Evolutionary conservation across 1,140 invertebrate species (phyloP), one percentile per base, ranked within the genome.

Genomic region (Pogonomyrmex barbatus): DNA sequence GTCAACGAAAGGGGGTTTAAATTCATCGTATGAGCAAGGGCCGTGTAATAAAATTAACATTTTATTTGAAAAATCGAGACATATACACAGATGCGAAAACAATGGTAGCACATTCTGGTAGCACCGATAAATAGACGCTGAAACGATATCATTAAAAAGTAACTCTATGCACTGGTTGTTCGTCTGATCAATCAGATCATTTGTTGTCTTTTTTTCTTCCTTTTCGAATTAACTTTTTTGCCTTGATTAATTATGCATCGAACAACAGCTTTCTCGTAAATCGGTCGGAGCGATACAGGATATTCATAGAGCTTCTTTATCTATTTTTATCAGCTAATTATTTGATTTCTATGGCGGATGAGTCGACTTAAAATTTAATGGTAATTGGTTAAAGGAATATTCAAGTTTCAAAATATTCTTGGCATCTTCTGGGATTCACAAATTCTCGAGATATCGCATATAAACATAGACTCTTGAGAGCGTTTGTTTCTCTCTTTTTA

Each of bases 11-110:
- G 24, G 24, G 24, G 24, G 24, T 24, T 24, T 24, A 24, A 24
- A n/a, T n/a, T 24, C 30, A 81, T 8, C 14, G 9, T 52, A 24
- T 24, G 24, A 24, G 24, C 24, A 24, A 24, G 24, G 9, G 6
- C 2, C 3, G 10, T 83, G 67, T 91, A 92, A 90, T 92, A 93
- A 92, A 93, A 92, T 92, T 90, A 92, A 91, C 86, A 87, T 91
- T 94, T 94, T 93, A 93, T 94, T 93, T 90, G 88, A 91, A 92
- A 93, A 93, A 92, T 93, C 92, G 90, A 93, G 89, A 93, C 90
- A 89, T 94, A 89, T 94, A 93, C 91, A 93, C 88, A 93, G 91
- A 93, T 92, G 90, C 92, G 91, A 94, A 93, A 94, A 93, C 90
- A 94, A 93, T 91, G 90, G 89, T 94, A 92, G 89, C 92, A 92